Evolutionary conservation across 2,797 vertebrate species (phyloP).

Genomic region (Antrozous pallidus): DNA sequence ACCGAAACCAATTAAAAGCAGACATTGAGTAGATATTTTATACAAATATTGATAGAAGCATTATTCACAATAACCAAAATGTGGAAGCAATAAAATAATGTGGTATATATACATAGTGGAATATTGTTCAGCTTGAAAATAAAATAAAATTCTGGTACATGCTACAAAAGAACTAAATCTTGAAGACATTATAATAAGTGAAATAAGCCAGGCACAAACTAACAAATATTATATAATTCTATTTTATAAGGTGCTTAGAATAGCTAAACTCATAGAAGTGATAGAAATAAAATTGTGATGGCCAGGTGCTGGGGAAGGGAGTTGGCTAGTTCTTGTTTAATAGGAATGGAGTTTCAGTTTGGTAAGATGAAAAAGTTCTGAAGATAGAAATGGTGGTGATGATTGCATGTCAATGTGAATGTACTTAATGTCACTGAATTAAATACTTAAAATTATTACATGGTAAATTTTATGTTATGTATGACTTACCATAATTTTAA

Average conservation of each 20-base stretch:
- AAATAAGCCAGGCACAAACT: not conserved
- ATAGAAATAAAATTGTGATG: not conserved
- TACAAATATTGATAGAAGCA: not conserved
- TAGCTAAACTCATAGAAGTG: not conserved
- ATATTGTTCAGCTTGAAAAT: not conserved
- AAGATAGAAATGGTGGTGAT: not conserved
- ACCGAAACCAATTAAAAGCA: not conserved
- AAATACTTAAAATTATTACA: not conserved
- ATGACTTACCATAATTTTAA: not conserved
- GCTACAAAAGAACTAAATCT: not conserved
- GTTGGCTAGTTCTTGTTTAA: not conserved
- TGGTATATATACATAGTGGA: not conserved
- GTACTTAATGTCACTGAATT: not conserved
- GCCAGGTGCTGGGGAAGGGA: not conserved
- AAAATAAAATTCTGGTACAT: not conserved
- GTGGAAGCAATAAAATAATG: not conserved
- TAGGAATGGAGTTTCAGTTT: not conserved
- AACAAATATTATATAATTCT: not conserved
- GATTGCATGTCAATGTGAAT: not conserved
- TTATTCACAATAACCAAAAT: not conserved
- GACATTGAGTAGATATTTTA: not conserved
- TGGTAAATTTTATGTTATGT: not conserved
- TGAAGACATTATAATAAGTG: not conserved
- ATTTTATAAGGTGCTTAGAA: not conserved
- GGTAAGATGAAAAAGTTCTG: not conserved